Evolutionary conservation across 35 echinoderm and acorn worm genomes (phyloP).

Genomic region (Heliocidaris tuberculata): DNA sequence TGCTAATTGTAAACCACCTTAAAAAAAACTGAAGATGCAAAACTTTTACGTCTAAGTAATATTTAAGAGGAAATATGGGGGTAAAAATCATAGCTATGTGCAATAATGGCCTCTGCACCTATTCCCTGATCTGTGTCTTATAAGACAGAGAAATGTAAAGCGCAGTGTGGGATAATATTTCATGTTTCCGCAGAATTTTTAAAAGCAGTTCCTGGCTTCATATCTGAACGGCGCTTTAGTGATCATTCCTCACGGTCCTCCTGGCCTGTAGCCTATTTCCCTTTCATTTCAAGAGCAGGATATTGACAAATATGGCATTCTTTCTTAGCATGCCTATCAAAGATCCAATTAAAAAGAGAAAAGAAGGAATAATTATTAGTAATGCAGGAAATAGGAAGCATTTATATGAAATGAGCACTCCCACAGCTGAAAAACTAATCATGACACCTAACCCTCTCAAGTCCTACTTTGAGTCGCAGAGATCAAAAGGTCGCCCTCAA

Average conservation of each 20-base stretch:
- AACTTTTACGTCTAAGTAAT: no score
- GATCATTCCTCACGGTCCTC: neutral
- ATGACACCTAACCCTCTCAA: neutral
- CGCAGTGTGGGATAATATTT: no score
- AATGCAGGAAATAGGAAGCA: conserved; percentile 31
- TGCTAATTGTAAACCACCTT: no score
- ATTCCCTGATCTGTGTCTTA: no score
- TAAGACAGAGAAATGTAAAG: no score
- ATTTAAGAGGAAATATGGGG: no score
- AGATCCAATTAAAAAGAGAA: conserved; percentile 6
- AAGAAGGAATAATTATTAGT: conserved; percentile 31
- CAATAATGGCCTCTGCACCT: no score
- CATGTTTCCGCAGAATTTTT: neutral
- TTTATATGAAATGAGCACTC: conserved; percentile 15
- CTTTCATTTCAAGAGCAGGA: neutral
- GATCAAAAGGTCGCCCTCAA: conserved; percentile 20
- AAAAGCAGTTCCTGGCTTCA: neutral
- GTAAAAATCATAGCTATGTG: no score
- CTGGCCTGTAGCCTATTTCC: neutral
- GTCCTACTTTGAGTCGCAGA: neutral
- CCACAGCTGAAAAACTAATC: conserved; percentile 16
- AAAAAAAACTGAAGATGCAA: no score
- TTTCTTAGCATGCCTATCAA: neutral
- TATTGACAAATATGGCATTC: conserved; percentile 6
- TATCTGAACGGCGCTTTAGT: neutral